Evolutionary conservation across 2,888 invertebrate genomes (phyloP), one percentile per base, ranked within the genome.

Genomic region (Elegia similella): DNA sequence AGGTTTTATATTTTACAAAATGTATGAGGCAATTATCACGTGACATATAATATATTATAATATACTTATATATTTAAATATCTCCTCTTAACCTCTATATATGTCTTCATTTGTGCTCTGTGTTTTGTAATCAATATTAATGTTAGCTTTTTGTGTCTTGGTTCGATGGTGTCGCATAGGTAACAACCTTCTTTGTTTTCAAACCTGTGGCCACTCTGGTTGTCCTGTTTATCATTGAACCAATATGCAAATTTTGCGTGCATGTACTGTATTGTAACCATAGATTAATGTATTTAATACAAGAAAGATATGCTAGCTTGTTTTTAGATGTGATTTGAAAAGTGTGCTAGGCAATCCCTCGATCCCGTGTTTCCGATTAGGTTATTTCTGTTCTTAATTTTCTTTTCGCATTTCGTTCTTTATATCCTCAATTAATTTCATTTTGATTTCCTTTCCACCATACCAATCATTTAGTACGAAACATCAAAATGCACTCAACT

Each of bases 11-110:
- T 85, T 82, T 79, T 78, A 70, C 68, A 79, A 82, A 84, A 85
- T 90, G 86, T 90, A 90, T 89, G 89, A 89, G 90, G 90, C 89
- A 86, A 89, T 86, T 87, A 88, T 88, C 84, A 89, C 90, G 90
- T 88, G 88, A 89, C 78, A 84, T 88, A 78, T 84, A 79, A 68
- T 73, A 76, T 77, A 75, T 78, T 74, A 73, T 66, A 70, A 65
- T 69, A 65, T 78, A 80, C 70, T 81, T 86, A 81, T 87, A 72
- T 86, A 77, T 83, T 80, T 73, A 82, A 76, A 76, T 74, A 84
- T 83, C 75, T 84, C 77, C 80, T 83, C 80, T 78, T 88, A 90
- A 89, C 87, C 84, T 81, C 68, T 87, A 71, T 88, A 76, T 80
- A 84, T 88, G 81, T 85, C 86, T 89, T 88, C 88, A 89, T 89